Base-by-base conservation (phyloP, 2,888 invertebrate genomes). In the Dicyrtomina minuta region DNA sequence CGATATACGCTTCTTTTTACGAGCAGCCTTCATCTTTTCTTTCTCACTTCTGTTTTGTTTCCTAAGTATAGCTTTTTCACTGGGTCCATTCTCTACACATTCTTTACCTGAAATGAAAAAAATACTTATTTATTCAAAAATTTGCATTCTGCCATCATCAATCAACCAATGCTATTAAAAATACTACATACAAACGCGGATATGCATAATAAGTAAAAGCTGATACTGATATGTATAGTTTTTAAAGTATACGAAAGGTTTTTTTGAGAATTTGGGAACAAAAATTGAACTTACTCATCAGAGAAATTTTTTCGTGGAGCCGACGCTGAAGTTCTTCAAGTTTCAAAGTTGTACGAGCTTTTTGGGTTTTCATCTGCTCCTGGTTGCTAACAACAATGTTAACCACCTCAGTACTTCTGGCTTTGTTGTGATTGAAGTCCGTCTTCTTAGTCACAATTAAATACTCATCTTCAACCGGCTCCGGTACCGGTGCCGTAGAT, bases 1-100 rank as follows among this genome's bases (percentile, higher is more conserved):
- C 4, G 75, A 74, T 46, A 70, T 75, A n/a, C 74, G 68, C 22
- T 74, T 72, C 72, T 75, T 15, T 71, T 71, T 51, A 74, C 74
- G 68, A 20, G 60, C 70, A 13, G 70, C 55, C 20, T 60, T 46
- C 0, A 58, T 64, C 46, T 41, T 62, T 53, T 60, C 27, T n/a
- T 64, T 66, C 26, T 70, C 72, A 66, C 73, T 75, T 2, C 62
- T 51, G 53, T 75, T 75, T 55, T n/a, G n/a, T n/a, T 70, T 68
- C 44, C 62, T 67, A 2, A 68, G 62, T 26, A 73, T 74, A 22
- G 53, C 61, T 53, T 66, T 65, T 20, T 71, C 26, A 27, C n/a
- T 77, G 4, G 46, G 33, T 53, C 49, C 44, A 2, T 51, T 41
- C 22, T 68, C 55, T 1, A 39, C 62, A 60, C 55, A 13, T 8